Conservation (phyloP, 2,888 invertebrate species). For the Opisthograptis luteolata region DNA sequence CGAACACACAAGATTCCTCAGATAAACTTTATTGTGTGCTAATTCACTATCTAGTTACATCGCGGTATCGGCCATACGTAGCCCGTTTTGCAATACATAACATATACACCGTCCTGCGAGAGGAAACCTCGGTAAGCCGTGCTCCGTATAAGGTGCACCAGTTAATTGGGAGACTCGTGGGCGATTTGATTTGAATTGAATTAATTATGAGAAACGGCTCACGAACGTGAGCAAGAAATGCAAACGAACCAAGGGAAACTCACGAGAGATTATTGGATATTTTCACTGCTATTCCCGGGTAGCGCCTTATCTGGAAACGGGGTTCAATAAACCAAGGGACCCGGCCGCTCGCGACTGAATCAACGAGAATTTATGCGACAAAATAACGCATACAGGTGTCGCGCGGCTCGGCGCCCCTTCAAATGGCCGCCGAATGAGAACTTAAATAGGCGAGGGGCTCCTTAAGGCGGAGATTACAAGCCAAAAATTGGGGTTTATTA, state of each 20-base stretch:
- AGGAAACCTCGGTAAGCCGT: conserved; percentile 53
- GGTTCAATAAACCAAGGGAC: conserved; percentile 77
- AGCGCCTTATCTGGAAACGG: conserved; percentile 67
- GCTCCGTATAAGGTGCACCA: conserved; percentile 61
- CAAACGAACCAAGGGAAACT: conserved; percentile 65
- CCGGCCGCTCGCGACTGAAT: conserved; percentile 66
- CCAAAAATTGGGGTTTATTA: too few relatives aligned
- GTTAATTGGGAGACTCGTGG: conserved; percentile 73
- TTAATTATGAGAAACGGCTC: conserved; percentile 74
- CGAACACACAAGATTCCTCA: conserved; percentile 61
- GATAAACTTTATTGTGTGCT: conserved; percentile 71
- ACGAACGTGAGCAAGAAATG: conserved; percentile 68
- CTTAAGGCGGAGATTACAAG: too few relatives aligned
- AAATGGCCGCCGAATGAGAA: conserved; percentile 69
- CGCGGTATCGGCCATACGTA: conserved; percentile 44
- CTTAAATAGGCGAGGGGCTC: conserved; percentile 70
- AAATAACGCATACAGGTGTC: conserved; percentile 83
- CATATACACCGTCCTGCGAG: conserved; percentile 41
- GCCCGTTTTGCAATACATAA: conserved; percentile 40
- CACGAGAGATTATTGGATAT: conserved; percentile 61
- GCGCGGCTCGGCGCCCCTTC: conserved; percentile 68
- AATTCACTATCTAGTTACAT: conserved; percentile 63
- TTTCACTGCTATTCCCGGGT: conserved; percentile 61
- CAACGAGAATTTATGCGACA: conserved; percentile 77
- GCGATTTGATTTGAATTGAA: conserved; percentile 81